phyloP scores from a whole-genome alignment of 2,113 vertebrate genomes.

The Craseonycteris thonglongyai region DNA sequence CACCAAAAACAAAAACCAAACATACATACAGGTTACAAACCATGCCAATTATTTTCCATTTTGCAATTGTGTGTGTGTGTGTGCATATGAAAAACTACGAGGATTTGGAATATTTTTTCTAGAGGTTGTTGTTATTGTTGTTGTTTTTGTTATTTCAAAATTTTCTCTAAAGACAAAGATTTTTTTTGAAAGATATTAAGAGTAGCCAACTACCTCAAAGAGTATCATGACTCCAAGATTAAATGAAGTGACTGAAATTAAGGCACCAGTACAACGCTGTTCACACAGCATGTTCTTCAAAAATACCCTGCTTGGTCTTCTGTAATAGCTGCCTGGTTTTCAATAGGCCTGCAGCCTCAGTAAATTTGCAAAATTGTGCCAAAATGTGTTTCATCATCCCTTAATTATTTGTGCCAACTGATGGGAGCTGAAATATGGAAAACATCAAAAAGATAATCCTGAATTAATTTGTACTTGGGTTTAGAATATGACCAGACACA shows the following conservation, averaged over 20 bases:
- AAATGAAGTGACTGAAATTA: background rate
- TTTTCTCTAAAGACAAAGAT: background rate
- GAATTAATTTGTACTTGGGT: slow-evolving; percentile 35
- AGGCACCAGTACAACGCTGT: background rate
- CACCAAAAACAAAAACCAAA: background rate
- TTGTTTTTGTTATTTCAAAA: background rate
- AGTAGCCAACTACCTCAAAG: background rate
- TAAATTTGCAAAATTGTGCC: background rate
- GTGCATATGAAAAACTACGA: background rate
- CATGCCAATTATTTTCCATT: background rate
- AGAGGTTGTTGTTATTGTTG: too few species aligned
- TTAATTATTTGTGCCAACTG: slow-evolving; percentile 27
- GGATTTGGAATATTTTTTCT: background rate
- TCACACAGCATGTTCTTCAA: background rate
- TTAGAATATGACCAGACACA: slow-evolving; percentile 37
- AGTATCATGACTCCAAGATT: background rate
- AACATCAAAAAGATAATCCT: slow-evolving; percentile 30
- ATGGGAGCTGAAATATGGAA: slow-evolving; percentile 46
- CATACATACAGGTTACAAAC: background rate
- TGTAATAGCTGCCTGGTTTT: background rate
- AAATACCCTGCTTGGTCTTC: background rate
- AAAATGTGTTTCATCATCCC: slow-evolving; percentile 9
- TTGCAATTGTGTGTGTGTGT: background rate
- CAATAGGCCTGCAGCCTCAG: background rate
- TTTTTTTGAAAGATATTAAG: background rate